Conservation (phyloP, 2,888 invertebrate genomes). For the Spilosoma lubricipeda region DNA sequence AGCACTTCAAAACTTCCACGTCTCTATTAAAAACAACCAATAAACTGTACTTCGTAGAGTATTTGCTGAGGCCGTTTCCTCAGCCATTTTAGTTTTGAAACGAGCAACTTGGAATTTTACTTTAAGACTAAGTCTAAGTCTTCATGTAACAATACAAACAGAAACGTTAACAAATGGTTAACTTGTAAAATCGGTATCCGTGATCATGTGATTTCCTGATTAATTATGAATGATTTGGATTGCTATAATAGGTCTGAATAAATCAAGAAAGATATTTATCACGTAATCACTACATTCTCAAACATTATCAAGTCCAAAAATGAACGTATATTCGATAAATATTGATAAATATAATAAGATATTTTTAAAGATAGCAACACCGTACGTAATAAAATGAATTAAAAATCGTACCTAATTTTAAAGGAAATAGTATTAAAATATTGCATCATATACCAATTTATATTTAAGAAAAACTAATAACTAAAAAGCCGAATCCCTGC, state of each 20-base stretch:
- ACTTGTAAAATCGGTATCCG: neutral
- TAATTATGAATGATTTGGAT: neutral
- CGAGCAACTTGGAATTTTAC: neutral
- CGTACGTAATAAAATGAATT: neutral
- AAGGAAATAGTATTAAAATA: neutral
- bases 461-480: neutral
- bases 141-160: neutral
- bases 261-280: neutral
- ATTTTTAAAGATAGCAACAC: neutral
- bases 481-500: no score
- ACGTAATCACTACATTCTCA: neutral
- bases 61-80: conserved; percentile 6
- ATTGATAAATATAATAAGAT: neutral
- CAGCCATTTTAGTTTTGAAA: conserved; percentile 5
- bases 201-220: neutral
- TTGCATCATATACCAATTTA: neutral
- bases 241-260: neutral
- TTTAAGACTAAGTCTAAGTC: neutral
- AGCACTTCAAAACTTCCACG: conserved; percentile 12
- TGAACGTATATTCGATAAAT: neutral
- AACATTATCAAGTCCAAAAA: neutral
- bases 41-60: conserved; percentile 6
- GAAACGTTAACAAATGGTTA: neutral
- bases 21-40: conserved; percentile 15
- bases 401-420: neutral